These are phyloP conservation scores for Aptenodytes forsteri DNA, from an alignment of 2,113 vertebrate genomes.

Conservation along the genomic window DNA sequence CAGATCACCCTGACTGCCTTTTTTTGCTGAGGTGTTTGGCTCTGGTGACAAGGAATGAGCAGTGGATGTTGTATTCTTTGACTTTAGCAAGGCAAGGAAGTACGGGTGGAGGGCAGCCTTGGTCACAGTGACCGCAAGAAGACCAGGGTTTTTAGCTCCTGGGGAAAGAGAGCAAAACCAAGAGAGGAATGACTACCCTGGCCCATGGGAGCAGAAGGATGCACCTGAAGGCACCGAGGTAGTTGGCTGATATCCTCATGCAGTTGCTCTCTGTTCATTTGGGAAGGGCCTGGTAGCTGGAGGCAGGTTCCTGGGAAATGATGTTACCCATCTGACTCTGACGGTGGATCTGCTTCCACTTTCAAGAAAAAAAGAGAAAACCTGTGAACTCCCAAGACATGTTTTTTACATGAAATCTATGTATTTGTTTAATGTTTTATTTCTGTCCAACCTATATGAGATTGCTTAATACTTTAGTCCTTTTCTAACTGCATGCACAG, in stretches of 20 bases:
- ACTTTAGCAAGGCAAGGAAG: background rate
- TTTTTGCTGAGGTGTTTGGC: background rate
- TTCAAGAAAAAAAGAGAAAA: background rate
- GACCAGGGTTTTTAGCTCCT: background rate
- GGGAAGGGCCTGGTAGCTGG: background rate
- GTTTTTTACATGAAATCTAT: background rate
- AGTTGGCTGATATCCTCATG: background rate
- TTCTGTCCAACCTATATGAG: background rate
- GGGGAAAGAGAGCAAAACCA: background rate
- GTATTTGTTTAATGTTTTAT: background rate
- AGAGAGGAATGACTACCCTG: background rate
- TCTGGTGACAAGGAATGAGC: background rate
- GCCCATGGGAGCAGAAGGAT: background rate
- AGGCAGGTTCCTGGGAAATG: background rate
- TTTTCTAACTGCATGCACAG: background rate
- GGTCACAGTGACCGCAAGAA: background rate
- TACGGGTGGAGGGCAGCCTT: background rate
- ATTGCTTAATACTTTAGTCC: background rate
- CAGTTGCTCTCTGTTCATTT: background rate
- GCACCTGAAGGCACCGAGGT: background rate
- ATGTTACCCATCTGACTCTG: background rate
- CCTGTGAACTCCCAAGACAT: background rate
- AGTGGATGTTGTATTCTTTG: background rate
- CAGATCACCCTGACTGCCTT: rapidly evolving
- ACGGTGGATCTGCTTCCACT: background rate